These are phyloP conservation scores for Caenorhabditis zanzibari DNA, from an alignment of 2,888 invertebrate genomes.

Conservation along the genomic window DNA sequence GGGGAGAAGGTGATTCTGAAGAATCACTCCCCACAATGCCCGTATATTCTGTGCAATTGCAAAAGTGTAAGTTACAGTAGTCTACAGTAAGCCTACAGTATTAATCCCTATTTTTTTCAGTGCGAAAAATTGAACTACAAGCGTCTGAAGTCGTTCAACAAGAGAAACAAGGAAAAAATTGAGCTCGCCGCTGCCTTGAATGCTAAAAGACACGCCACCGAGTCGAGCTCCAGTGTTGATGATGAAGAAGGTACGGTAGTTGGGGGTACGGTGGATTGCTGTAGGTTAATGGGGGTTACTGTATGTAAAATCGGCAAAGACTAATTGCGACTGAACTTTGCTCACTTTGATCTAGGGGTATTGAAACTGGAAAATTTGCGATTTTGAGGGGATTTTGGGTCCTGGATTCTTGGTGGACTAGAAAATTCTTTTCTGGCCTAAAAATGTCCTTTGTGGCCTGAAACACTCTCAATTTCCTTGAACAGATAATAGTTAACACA, in stretches of 20 bases:
- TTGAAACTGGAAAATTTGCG: too few relatives aligned
- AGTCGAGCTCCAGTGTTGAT: slow-evolving; percentile 52
- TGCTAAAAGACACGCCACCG: slow-evolving; percentile 63
- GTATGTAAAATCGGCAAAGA: too few relatives aligned
- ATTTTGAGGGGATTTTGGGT: too few relatives aligned
- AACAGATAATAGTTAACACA: too few relatives aligned
- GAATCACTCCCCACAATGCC: slow-evolving; percentile 78
- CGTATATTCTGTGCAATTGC: slow-evolving; percentile 77
- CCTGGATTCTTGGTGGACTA: too few relatives aligned
- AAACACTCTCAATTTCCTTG: too few relatives aligned
- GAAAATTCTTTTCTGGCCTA: too few relatives aligned
- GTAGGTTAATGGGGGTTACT: too few relatives aligned
- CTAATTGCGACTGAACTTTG: too few relatives aligned
- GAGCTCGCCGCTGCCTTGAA: slow-evolving; percentile 71
- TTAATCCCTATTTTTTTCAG: slow-evolving; percentile 27
- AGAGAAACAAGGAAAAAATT: slow-evolving; percentile 75
- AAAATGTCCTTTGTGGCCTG: too few relatives aligned
- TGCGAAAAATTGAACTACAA: slow-evolving; percentile 75
- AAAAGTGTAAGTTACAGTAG: slow-evolving; percentile 71
- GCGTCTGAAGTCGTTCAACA: slow-evolving; percentile 75
- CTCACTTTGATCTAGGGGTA: too few relatives aligned
- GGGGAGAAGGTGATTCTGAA: slow-evolving; percentile 76
- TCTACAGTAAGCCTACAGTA: too few relatives aligned
- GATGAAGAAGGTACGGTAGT: slow-evolving; percentile 62
- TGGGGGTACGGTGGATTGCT: background rate